phyloP scores from a whole-genome alignment of 2,888 invertebrate genomes.

The Pyrrhosoma nymphula region DNA sequence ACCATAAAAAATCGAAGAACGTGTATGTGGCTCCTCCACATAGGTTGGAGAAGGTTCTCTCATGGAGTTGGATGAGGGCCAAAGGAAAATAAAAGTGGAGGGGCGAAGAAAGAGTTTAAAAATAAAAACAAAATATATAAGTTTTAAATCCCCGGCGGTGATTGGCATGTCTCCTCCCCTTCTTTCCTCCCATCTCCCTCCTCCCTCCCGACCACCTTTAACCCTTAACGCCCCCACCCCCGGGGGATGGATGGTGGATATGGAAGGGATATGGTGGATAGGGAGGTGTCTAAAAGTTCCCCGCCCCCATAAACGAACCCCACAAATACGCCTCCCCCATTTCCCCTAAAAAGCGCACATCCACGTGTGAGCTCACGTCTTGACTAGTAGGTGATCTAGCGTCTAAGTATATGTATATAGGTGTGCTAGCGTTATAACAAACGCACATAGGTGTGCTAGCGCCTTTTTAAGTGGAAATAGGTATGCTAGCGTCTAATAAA shows the following conservation, averaged over 20 bases:
- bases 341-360: background rate
- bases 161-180: background rate
- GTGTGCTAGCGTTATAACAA: too few species aligned
- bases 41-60: too few species aligned
- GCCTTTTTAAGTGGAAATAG: too few species aligned
- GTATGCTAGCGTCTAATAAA: too few species aligned
- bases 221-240: background rate
- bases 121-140: background rate
- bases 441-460: too few species aligned
- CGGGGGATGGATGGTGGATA: background rate
- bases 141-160: background rate
- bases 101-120: background rate
- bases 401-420: too few species aligned
- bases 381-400: too few species aligned
- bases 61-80: too few species aligned
- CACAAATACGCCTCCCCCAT: background rate
- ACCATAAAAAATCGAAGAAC: too few species aligned
- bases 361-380: too few species aligned
- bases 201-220: background rate
- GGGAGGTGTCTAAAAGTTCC: background rate
- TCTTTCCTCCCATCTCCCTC: background rate
- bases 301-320: background rate
- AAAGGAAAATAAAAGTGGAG: background rate
- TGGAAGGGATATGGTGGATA: too few species aligned
- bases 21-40: too few species aligned